Percentiles rank a stretch among this genome's conserved stretches.
Evolutionary conservation across 2,113 vertebrate genomes (phyloP).

Genomic region (Clarias gariepinus): DNA sequence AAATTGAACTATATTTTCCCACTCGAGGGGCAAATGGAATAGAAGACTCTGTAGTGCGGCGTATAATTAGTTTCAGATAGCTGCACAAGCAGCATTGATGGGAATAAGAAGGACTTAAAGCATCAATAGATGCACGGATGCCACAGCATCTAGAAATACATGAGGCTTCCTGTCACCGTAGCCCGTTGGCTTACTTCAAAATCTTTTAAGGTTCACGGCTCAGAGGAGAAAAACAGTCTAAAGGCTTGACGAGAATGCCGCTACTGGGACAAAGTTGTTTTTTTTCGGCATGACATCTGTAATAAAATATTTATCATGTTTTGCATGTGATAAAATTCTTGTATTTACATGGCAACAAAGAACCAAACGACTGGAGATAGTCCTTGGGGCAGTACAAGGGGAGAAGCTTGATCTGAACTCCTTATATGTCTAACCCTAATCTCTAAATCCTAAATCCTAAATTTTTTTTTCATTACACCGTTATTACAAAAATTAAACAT

Average conservation of each 20-base stretch:
- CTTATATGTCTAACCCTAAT: neutral
- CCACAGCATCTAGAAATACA: neutral
- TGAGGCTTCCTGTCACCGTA: neutral
- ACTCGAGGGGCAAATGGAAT: neutral
- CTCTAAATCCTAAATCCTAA: neutral
- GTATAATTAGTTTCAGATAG: slow-evolving; percentile 15
- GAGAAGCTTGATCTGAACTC: neutral
- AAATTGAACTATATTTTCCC: slow-evolving; percentile 2
- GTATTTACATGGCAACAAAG: neutral
- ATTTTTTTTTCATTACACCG: no score
- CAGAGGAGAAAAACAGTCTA: neutral
- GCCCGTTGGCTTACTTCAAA: neutral
- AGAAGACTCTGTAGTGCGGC: neutral
- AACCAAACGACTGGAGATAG: neutral
- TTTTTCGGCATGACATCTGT: neutral
- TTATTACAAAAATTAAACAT: neutral
- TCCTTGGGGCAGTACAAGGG: neutral
- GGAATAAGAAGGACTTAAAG: slow-evolving; percentile 8
- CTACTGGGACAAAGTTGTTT: neutral
- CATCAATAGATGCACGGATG: neutral
- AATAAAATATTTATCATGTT: neutral
- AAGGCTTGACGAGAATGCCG: neutral
- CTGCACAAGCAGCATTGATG: neutral
- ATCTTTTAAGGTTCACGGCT: neutral
- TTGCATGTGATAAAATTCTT: neutral